Evolutionary conservation across 2,888 invertebrate genomes (phyloP), one percentile per base, ranked within the genome.

Genomic region (Carcina quercana): DNA sequence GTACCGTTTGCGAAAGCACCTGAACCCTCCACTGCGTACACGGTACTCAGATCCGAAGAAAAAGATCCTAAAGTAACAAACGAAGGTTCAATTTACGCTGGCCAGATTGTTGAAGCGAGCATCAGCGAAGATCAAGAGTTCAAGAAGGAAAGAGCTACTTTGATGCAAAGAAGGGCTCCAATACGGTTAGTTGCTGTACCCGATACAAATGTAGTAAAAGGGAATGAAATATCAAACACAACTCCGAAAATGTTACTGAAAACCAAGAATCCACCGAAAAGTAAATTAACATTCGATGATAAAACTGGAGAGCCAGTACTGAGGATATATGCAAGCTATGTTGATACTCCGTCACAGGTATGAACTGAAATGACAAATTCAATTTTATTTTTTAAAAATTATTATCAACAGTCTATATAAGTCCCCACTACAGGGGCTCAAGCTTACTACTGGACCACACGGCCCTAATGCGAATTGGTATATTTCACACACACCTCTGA

Each of bases 251-350:
- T 65, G 1, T 54, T 70, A 3, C 67, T 79, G 0, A 80, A 79
- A 49, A 76, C 76, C 0, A 80, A 71, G 45, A 75, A 75, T 35
- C 76, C 82, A 13, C 73, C 79, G 6, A 78, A 73, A 37, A 80
- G 73, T 43, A 82, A 78, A 46, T 44, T 83, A 29, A 73, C 70
- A 1, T 74, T 73, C 45, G 83, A 82, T 37, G 74, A 76, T 33
- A 72, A 74, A 35, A 78, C 78, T 21, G 82, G 80, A 4, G 79
- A 82, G 40, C 82, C 85, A 3, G 75, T 86, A 13, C 62, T 87
- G 45, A 78, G 86, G 45, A 87, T 88, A 54, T 88, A 86, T 43
- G 86, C 83, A 1, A 83, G 78, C 45, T 83, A 82, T 35, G 51
- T 70, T 20, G 73, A 79, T 34, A 69, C 45, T 39, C 66, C 71